Conservation (phyloP, 2,888 invertebrate species). For the Dendrolimus houi region DNA sequence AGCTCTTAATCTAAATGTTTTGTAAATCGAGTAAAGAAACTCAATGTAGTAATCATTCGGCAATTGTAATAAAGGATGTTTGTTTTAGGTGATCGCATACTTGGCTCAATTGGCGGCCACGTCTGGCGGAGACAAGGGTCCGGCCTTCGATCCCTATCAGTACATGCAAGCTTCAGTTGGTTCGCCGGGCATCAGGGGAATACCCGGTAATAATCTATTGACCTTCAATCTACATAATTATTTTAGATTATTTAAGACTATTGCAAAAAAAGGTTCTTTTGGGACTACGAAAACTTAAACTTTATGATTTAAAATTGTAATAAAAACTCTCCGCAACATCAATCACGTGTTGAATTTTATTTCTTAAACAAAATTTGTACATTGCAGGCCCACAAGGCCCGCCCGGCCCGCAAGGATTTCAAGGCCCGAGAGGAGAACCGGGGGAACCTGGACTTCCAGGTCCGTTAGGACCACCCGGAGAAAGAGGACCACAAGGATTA, state of each 20-base stretch:
- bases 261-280: too few species aligned
- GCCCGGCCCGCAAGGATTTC: slow-evolving; percentile 85
- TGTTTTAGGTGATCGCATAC: slow-evolving; percentile 79
- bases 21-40: too few species aligned
- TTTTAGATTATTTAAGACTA: neutral
- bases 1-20: too few species aligned
- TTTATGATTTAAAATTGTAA: too few species aligned
- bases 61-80: too few species aligned
- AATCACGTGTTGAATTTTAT: too few species aligned
- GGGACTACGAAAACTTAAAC: too few species aligned
- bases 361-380: too few species aligned
- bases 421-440: slow-evolving; percentile 86
- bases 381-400: slow-evolving; percentile 62
- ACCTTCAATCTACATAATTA: neutral
- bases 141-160: slow-evolving; percentile 80
- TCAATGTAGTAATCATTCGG: too few species aligned
- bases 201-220: slow-evolving; percentile 73
- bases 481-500: slow-evolving; percentile 81
- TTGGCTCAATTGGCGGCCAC: slow-evolving; percentile 84
- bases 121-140: slow-evolving; percentile 87
- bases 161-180: slow-evolving; percentile 89
- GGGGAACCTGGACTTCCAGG: slow-evolving; percentile 85
- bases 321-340: too few species aligned
- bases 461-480: slow-evolving; percentile 79
- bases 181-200: slow-evolving; percentile 86